Base-by-base conservation (phyloP, 2,888 invertebrate species). In the Campoletis raptor region DNA sequence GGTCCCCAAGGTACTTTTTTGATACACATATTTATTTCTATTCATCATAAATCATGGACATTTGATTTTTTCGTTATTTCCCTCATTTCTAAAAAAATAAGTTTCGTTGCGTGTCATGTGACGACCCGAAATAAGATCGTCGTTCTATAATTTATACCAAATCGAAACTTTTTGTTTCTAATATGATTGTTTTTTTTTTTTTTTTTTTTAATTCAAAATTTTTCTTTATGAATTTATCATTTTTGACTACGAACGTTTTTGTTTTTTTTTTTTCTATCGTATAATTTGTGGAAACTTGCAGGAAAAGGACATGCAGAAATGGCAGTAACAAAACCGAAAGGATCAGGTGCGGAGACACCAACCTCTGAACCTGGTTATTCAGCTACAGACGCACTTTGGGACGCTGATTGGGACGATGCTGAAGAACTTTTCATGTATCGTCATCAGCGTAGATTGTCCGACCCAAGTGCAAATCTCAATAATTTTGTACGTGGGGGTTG, bases 221-320 rank as follows among this genome's bases (percentile, higher is more conserved):
- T 54, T 21, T 54, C 2, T 21, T 30, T 3, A 30, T 30, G 3
- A 30, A 30, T 30, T 30, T 3, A 42, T 42, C 9, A 42, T 42
- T 42, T 42, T 10, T 10, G 10, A 54, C 21, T 8, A 8, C 54
- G 1, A 9, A 21, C 8, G 8, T 54, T 54, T 21, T 1, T 9
- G 21, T 21, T 21, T 54, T n/a, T 12, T 54, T 54, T 9, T 21
- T 15, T 10, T n/a, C 52, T 0, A n/a, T 8, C n/a, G n/a, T 52
- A n/a, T 7, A 52, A 21, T 54, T n/a, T 54, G 21, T 10, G 21
- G 21, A 54, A 5, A 2, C 15, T 79, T 79, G 12, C 42, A 94
- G 94, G 94, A 21, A 99, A 99, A 95, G 98, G 98, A 0, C 98
- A 98, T 95, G 99, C 99, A 0, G 99, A 99, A 95, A 99, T 99